Evolutionary conservation across 1,140 invertebrate species (phyloP), one percentile per base, ranked within the genome.

Genomic region (Calephelis virginiensis): DNA sequence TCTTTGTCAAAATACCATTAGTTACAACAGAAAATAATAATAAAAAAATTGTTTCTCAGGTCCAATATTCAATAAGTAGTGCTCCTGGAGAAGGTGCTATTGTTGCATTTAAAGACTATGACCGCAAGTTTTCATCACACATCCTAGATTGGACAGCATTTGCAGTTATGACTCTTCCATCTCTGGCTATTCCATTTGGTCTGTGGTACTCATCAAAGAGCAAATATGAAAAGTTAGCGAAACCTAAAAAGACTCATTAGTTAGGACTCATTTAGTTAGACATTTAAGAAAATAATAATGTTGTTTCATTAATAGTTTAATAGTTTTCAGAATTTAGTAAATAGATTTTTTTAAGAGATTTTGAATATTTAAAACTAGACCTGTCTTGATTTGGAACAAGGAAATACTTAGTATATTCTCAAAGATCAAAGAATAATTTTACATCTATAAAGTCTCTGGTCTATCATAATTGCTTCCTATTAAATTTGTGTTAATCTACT

Each of bases 81-180:
- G 97, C 99, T 80, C 98, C 98, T 67, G 99, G 99, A 74, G 97
- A 99, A 92, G 98, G 98, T 71, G 95, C 96, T 60, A 99, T 99
- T 88, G 97, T 99, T 72, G 96, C 97, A 17, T 97, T 96, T 92
- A 96, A 96, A 81, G 98, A 99, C 89, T 99, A 98, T 87, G 97
- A 99, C 88, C 97, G 98, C 86, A 97, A 98, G 85, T 99, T 99
- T 92, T 99, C 98, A 64, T 98, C 98, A 45, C 98, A 99, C 92
- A 95, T 98, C 81, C 96, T 98, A 64, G 98, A 99, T 87, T 99
- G 98, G 98, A 92, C 95, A 60, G 97, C 97, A 40, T 99, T 99
- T 91, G 97, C 97, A 64, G 94, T 99, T 8, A 99, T 99, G 97
- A 97, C 97, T 48, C 91, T 99, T 60, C 98, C 98, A 61, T 98